Evolutionary conservation across 2,113 vertebrate species (phyloP), one percentile per base, ranked within the genome.

Genomic region (Chrysochloris asiatica): DNA sequence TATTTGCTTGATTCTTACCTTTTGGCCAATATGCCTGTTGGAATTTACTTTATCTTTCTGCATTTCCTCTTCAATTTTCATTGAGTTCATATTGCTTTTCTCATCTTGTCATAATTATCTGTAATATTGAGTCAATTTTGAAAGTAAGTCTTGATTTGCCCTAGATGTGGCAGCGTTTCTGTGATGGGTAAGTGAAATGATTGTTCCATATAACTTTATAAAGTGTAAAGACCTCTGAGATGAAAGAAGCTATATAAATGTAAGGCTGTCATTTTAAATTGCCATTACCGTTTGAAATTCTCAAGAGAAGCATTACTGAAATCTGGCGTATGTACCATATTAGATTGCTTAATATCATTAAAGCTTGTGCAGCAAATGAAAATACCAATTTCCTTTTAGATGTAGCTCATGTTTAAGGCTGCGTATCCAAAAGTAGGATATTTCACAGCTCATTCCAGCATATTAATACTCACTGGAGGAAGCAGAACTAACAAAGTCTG

Each of bases 271-370:
- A 91, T 96, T 97, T 97, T 93, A 96, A 96, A 96, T 96, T 97
- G 96, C 96, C 91, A 93, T 97, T 96, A 96, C 94, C 8, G 1
- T 91, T 89, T 76, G 94, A 96, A 97, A 96, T 91, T 90, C 96
- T 96, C 96, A 89, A 93, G 96, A 94, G 96, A 92, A 91, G 47
- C 91, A 93, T 97, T 96, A 96, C 95, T 95, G 96, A 95, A 95
- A 96, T 95, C 92, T 54, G 28, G 93, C 81, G 75, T 97, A 95
- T 95, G 95, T 75, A 95, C 93, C 94, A 83, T 91, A 96, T 97
- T 96, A 97, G 93, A 96, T 95, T 85, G 95, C 94, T 96, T 97
- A 96, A 96, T 97, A 92, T 96, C 93, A 96, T 96, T 97, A 97
- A 96, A 95, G 92, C 75, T 84, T 95, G 93, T 89, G 95, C 88